These are phyloP conservation scores for Gnathonemus echidnorhynchus DNA, from an alignment of 2,113 vertebrate genomes.

Conservation along the genomic window DNA sequence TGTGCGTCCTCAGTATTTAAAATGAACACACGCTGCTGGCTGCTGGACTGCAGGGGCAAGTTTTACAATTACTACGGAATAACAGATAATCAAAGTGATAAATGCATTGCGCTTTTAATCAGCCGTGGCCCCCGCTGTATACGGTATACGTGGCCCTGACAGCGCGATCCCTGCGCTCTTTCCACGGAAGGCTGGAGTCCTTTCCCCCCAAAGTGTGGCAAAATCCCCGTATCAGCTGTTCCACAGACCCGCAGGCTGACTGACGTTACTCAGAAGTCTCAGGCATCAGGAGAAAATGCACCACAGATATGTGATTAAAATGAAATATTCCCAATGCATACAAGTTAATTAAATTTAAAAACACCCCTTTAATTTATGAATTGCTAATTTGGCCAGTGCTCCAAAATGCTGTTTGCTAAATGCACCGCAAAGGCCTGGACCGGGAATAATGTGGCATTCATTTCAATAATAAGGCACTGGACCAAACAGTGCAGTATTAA, in stretches of 20 bases:
- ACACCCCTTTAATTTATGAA: slow-evolving; percentile 7
- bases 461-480: not conserved
- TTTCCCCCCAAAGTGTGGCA: slow-evolving; percentile 6
- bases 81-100: slow-evolving; percentile 37
- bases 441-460: not conserved
- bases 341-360: slow-evolving; percentile 2
- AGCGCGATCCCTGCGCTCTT: not conserved
- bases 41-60: slow-evolving; percentile 32
- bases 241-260: not conserved
- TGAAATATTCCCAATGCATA: not conserved
- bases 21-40: slow-evolving; percentile 30
- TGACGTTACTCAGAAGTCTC: not conserved
- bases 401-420: not conserved
- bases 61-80: slow-evolving; percentile 31
- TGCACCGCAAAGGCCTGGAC: not conserved
- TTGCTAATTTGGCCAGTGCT: not conserved
- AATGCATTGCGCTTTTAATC: slow-evolving; percentile 31
- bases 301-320: not conserved
- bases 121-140: not conserved
- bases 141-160: not conserved
- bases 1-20: slow-evolving; percentile 26
- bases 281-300: not conserved
- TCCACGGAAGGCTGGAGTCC: not conserved
- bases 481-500: not conserved
- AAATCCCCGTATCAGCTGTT: not conserved